Percentiles rank a stretch among this genome's conserved stretches.
phyloP scores from a whole-genome alignment of 2,113 vertebrate species.

The Eurypyga helias region DNA sequence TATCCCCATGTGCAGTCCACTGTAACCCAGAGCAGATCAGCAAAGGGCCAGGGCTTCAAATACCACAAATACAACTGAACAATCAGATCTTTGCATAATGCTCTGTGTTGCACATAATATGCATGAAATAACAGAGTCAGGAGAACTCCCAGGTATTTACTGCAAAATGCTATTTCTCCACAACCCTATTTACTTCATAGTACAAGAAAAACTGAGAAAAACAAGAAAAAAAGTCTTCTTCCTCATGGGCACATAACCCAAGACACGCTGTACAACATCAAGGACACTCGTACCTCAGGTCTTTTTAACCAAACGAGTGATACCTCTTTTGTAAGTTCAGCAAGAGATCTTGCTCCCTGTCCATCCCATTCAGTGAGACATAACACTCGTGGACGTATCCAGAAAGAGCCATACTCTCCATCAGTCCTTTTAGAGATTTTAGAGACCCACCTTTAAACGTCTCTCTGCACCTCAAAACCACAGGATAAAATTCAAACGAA shows the following conservation, averaged over 20 bases:
- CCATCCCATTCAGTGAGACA: not conserved
- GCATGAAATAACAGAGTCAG: not conserved
- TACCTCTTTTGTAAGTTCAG: constrained; percentile 8
- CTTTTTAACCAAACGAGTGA: not conserved
- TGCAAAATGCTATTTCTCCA: not conserved
- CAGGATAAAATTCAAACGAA: constrained; percentile 33
- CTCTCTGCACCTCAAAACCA: not conserved
- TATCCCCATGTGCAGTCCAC: not conserved
- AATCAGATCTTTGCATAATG: not conserved
- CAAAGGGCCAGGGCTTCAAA: not conserved
- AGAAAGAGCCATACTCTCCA: not conserved
- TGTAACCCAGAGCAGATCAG: not conserved
- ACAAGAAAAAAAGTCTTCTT: not conserved
- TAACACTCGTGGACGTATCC: not conserved
- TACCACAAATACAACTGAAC: not conserved
- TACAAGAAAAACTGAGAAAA: not conserved
- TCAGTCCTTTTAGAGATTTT: too few relatives aligned
- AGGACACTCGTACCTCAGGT: not conserved
- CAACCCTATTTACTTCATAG: not conserved
- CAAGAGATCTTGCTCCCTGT: constrained; percentile 5
- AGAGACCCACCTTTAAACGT: not conserved
- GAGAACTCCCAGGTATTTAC: not conserved
- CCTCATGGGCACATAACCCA: not conserved
- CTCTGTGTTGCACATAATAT: not conserved
- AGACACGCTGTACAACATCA: accelerated